These are phyloP conservation scores for Calameuta filiformis DNA, from an alignment of 2,888 invertebrate species.

Conservation along the genomic window DNA sequence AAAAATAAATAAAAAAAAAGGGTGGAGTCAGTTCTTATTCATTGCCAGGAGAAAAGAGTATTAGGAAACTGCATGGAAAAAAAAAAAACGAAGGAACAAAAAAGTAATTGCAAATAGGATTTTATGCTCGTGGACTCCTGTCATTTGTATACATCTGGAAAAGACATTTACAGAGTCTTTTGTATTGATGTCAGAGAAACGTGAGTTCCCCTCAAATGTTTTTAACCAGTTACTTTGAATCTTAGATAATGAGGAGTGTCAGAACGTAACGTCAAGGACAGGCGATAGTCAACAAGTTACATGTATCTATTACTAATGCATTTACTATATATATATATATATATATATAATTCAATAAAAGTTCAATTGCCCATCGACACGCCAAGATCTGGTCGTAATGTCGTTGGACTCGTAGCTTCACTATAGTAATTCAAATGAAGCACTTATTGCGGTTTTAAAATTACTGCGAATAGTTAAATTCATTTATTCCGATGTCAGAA, in stretches of 20 bases:
- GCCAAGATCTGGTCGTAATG: no score
- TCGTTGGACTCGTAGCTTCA: no score
- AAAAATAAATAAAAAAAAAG: neutral
- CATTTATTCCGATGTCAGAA: no score
- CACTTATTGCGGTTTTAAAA: no score
- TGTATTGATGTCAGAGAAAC: neutral
- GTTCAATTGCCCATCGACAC: no score
- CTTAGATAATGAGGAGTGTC: constrained; percentile 1
- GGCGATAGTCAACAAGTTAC: neutral
- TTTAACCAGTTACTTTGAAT: neutral
- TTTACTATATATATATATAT: neutral
- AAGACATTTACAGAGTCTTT: neutral
- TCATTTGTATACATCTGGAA: neutral
- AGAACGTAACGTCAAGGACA: neutral
- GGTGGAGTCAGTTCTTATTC: neutral
- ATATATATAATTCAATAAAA: neutral
- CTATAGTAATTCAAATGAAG: no score
- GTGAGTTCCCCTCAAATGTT: neutral
- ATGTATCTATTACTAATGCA: neutral
- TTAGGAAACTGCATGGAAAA: neutral
- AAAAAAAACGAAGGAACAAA: neutral
- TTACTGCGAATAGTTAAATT: no score
- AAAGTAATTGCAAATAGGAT: neutral
- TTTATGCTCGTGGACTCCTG: neutral
- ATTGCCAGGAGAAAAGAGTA: neutral